Base-by-base conservation (phyloP, 2,797 vertebrate genomes). In the Hydrophis major region DNA sequence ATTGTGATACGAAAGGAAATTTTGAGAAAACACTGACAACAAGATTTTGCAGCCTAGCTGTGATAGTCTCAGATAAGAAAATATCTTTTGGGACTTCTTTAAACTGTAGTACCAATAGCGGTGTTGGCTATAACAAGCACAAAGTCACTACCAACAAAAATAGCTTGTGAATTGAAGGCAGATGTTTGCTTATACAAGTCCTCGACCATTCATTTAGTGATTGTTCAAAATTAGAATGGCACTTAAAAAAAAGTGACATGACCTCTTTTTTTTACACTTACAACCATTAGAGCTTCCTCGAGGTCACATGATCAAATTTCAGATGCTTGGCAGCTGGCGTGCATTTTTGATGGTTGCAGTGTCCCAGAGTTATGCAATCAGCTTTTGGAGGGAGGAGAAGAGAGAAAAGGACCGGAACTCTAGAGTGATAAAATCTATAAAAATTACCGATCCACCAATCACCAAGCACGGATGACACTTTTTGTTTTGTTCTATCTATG, bases 391-490 rank as follows among this genome's bases (percentile, higher is more conserved):
- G 14, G 66, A 4, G n/a, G 32, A 16, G 66, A 37, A 18, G 1
- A 37, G n/a, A 3, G 66, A n/a, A 14, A 16, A 74, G 32, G 32
- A 74, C 2, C 78, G 25, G 50, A 61, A 92, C 93, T 6, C 28
- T 69, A 12, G 0, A 4, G 47, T 89, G 53, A 93, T 95, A 93
- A 6, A 27, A 88, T 96, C 74, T 93, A 50, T 50, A 93, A n/a
- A 94, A 93, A 93, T 94, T 90, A 91, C 88, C 25, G 50, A 59
- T 95, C 92, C 91, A 93, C 32, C 87, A 94, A 90, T 89, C 66
- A 94, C 90, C 53, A 55, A 95, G 4, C 59, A 91, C 11, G 1
- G 90, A 89, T 95, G 86, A 90, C 37, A 55, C 10, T 93, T 91
- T 63, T n/a, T 28, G 25, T 42, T 88, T 87, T 93, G 69, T 88